Percentiles rank a stretch among this genome's conserved stretches.
phyloP scores from a whole-genome alignment of 2,888 invertebrate species.

The Morpho achilles region DNA sequence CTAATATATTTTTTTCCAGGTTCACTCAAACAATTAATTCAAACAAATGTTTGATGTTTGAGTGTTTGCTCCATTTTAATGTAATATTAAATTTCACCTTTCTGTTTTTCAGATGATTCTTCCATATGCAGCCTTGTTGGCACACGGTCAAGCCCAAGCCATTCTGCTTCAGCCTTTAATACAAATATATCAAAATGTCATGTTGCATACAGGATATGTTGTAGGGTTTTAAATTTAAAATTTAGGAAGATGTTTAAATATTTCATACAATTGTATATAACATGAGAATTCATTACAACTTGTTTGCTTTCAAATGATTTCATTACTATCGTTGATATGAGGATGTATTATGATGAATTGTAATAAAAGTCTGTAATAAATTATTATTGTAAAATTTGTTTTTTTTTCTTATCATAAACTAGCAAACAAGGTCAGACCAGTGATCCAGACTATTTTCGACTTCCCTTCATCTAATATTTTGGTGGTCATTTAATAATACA shows the following conservation, averaged over 20 bases:
- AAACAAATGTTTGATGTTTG: constrained; percentile 52
- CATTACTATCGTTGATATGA: not conserved
- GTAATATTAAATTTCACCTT: constrained; percentile 65
- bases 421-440: too few relatives aligned
- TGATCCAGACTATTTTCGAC: too few relatives aligned
- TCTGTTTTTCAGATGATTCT: constrained; percentile 77
- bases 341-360: too few relatives aligned
- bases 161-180: constrained; percentile 80
- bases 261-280: constrained; percentile 16
- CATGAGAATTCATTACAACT: not conserved
- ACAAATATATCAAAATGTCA: constrained; percentile 63
- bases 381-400: constrained; percentile 1
- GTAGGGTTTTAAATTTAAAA: constrained; percentile 28
- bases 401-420: not conserved
- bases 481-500: too few relatives aligned
- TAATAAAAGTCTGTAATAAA: constrained; percentile 1
- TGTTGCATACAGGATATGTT: constrained; percentile 42
- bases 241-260: constrained; percentile 15
- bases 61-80: constrained; percentile 56
- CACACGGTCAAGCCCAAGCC: constrained; percentile 82
- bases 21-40: constrained; percentile 52
- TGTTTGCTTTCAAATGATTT: not conserved
- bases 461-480: too few relatives aligned
- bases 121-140: constrained; percentile 81
- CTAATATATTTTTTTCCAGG: constrained; percentile 64